phyloP scores from a whole-genome alignment of 2,113 vertebrate genomes.

The Chinchilla lanigera region DNA sequence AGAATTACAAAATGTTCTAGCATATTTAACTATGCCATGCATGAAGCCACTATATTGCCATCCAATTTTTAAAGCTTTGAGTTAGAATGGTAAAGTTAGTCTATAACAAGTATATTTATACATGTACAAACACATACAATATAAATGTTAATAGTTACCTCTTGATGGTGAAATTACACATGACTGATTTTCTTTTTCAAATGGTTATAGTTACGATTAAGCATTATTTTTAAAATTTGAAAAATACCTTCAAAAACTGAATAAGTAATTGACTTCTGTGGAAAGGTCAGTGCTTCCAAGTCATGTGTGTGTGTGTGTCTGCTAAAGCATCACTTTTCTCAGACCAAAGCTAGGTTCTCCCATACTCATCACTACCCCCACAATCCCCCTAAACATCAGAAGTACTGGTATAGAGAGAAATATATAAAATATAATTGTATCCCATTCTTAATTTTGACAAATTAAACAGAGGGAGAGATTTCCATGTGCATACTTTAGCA shows the following conservation, averaged over 20 bases:
- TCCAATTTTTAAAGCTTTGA: conserved; percentile 21
- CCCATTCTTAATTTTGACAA: not conserved
- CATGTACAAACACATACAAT: not conserved
- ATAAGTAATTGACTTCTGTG: not conserved
- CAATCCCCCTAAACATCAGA: not conserved
- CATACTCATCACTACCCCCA: not conserved
- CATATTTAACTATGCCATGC: not conserved
- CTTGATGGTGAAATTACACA: not conserved
- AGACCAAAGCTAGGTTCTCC: not conserved
- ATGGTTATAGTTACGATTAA: not conserved
- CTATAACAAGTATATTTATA: not conserved
- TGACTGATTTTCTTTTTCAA: conserved; percentile 36
- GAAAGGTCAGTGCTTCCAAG: not conserved
- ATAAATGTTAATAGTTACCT: not conserved
- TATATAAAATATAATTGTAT: not conserved
- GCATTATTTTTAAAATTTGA: not conserved
- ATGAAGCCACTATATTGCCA: not conserved
- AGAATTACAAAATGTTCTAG: not conserved
- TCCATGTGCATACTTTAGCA: not conserved
- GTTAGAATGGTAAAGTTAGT: conserved; percentile 26
- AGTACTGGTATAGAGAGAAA: not conserved
- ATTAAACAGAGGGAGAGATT: not conserved
- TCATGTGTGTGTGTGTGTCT: not conserved
- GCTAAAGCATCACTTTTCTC: not conserved
- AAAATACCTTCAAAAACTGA: conserved; percentile 21